phyloP scores from a whole-genome alignment of 1,140 invertebrate species.

The Drepana arcuata region DNA sequence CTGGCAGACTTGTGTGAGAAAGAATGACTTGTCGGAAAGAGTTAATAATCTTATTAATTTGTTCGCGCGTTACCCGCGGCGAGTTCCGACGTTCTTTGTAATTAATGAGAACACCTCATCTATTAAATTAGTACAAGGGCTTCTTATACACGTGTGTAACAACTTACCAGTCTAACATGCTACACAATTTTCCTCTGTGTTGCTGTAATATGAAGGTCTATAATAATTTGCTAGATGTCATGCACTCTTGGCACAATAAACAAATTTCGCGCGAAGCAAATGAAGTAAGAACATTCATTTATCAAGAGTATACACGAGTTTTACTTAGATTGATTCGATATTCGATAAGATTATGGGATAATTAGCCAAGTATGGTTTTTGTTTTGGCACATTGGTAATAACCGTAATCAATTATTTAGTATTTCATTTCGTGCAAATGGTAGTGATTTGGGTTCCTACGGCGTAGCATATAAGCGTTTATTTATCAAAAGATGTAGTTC shows the following conservation, averaged over 20 bases:
- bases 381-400: too few relatives aligned
- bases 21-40: slow-evolving; percentile 65
- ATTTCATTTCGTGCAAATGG: too few relatives aligned
- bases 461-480: too few relatives aligned
- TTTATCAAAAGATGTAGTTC: too few relatives aligned
- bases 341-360: too few relatives aligned
- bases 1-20: too few relatives aligned
- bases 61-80: slow-evolving; percentile 45
- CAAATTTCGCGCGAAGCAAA: slow-evolving; percentile 64
- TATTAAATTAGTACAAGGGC: slow-evolving; percentile 66
- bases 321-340: too few relatives aligned
- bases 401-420: too few relatives aligned
- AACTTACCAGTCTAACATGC: slow-evolving; percentile 33
- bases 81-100: slow-evolving; percentile 65
- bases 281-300: slow-evolving; percentile 64
- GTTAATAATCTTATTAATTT: slow-evolving; percentile 70
- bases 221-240: slow-evolving; percentile 23
- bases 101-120: slow-evolving; percentile 69
- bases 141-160: slow-evolving; percentile 46
- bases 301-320: too few relatives aligned
- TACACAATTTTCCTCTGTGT: slow-evolving; percentile 1
- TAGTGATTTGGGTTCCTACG: too few relatives aligned
- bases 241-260: slow-evolving; percentile 59
- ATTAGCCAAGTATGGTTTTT: too few relatives aligned
- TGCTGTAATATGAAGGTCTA: slow-evolving; percentile 17